Percentiles rank a stretch among this genome's conserved stretches.
phyloP scores from a whole-genome alignment of 2,113 vertebrate genomes.

The Atlantisia rogersi region DNA sequence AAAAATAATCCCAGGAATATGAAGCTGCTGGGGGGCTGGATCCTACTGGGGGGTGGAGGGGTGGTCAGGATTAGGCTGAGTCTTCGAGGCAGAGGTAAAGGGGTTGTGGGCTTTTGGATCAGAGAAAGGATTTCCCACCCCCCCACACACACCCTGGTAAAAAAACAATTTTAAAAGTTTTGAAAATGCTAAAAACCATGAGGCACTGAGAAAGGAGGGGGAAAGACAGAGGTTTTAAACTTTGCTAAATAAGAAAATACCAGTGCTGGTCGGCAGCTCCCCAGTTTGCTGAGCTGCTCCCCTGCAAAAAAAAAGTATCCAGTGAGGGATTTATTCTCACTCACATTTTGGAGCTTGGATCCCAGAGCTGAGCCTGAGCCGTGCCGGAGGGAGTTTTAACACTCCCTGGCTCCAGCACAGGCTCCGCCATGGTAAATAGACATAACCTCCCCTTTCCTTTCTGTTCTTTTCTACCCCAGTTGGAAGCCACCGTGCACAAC shows the following conservation, averaged over 20 bases:
- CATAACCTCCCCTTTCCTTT: not conserved
- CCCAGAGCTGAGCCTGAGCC: not conserved
- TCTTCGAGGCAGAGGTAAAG: rapidly evolving
- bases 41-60: not conserved
- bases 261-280: not conserved
- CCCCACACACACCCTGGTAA: too few species aligned
- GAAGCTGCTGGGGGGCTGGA: not conserved
- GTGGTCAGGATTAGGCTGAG: not conserved
- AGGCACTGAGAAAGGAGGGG: not conserved
- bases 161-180: not conserved
- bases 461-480: not conserved
- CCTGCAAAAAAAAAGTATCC: not conserved
- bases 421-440: not conserved
- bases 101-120: not conserved
- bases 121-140: not conserved
- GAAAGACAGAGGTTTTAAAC: not conserved
- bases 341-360: rapidly evolving
- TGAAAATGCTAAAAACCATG: not conserved
- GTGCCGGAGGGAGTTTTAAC: not conserved
- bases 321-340: not conserved
- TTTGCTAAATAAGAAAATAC: not conserved
- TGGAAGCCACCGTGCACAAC: not conserved
- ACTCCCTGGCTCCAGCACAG: not conserved
- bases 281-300: not conserved
- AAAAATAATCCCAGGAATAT: not conserved